Base-by-base conservation (phyloP, 2,888 invertebrate genomes). In the Drosophila paranaensis region DNA sequence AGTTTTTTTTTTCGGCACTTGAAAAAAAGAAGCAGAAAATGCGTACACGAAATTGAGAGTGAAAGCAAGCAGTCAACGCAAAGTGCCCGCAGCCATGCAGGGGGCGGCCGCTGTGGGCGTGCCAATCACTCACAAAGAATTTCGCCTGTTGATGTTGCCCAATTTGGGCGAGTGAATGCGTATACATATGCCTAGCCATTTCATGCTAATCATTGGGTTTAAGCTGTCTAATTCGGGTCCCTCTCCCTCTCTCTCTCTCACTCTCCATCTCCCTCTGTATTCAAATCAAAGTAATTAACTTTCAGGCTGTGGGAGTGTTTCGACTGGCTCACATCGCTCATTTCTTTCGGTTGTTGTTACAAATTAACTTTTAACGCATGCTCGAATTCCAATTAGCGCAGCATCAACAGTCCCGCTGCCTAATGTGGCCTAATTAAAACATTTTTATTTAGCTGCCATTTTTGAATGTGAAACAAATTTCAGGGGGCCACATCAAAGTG, bases 261-360 rank as follows among this genome's bases (percentile, higher is more conserved):
- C 14, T 27, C 2, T 14, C 20, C 1, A 8, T 6, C 54, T 0
- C 11, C 6, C n/a, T 13, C 57, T 62, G 72, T 10, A 33, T 48
- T 60, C 57, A 71, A 81, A 82, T 73, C 74, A 57, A 57, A 40
- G 77, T 80, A 81, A 81, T 81, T 81, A 82, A 77, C 82, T 77
- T 80, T 74, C 62, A 37, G 69, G 20, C 20, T 14, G 48, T 40
- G 57, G 43, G 57, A 55, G 54, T 53, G 14, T 46, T 40, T 50
- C 3, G n/a, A 16, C 37, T 13, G 13, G 0, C 20, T 20, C 20
- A 20, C 20, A 20, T 20, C 20, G 20, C 20, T 20, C 20, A 20
- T 13, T 45, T 45, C 25, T 20, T 45, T 43, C 3, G 20, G 20
- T 27, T 11, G 5, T 39, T 25, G 30, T 43, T 37, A 11, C 16